These are phyloP conservation scores for Ephydatia muelleri DNA, from an alignment of 37 sponge, comb jelly and placozoan species.

Conservation along the genomic window DNA sequence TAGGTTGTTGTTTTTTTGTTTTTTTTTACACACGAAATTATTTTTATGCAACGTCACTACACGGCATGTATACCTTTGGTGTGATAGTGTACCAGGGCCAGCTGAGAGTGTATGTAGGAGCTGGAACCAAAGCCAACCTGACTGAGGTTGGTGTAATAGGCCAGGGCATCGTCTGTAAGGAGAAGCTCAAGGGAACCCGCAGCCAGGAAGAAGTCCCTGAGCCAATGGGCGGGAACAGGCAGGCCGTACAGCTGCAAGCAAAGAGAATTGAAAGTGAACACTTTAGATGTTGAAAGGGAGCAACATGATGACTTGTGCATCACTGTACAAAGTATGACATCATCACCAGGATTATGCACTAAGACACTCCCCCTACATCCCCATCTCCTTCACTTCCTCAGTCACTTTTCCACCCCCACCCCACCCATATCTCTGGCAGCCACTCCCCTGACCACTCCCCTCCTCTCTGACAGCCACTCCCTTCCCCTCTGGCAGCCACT, in stretches of 20 bases:
- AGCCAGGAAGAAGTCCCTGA: constrained; percentile 84
- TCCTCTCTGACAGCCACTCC: no score
- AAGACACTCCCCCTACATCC: no score
- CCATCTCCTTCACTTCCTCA: no score
- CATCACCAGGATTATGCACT: neutral
- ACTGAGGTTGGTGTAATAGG: constrained; percentile 64
- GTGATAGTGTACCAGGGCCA: constrained; percentile 74
- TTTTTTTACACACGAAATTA: no score
- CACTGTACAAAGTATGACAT: neutral
- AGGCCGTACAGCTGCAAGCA: constrained; percentile 57
- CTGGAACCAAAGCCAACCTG: constrained; percentile 51
- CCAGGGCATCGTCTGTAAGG: constrained; percentile 74
- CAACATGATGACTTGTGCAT: neutral
- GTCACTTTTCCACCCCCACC: no score
- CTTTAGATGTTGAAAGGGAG: neutral
- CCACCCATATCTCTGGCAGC: no score
- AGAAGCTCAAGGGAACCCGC: constrained; percentile 70
- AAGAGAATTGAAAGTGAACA: neutral
- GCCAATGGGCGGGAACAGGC: constrained; percentile 82
- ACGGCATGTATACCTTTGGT: constrained; percentile 30
- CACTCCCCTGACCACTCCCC: no score
- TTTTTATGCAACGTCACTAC: neutral
- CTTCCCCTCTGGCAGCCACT: no score
- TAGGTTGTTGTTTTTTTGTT: no score
- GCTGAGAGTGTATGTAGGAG: constrained; percentile 55